Conservation (phyloP, 2,888 invertebrate genomes). For the Agonum fuliginosum region DNA sequence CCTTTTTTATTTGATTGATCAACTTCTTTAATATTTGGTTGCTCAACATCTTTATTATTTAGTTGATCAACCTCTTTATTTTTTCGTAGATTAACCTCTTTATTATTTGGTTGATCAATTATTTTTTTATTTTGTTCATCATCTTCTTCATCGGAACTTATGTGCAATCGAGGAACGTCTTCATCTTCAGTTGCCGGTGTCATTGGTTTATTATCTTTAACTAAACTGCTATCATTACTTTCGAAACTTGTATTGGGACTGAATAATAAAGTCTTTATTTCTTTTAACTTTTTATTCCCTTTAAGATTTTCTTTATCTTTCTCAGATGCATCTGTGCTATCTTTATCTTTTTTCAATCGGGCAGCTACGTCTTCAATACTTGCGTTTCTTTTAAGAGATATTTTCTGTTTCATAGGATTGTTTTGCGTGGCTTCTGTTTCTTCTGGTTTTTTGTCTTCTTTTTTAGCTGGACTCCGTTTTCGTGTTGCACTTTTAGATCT, state of each 20-base stretch:
- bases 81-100: no score
- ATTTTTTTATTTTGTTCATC: neutral
- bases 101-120: no score
- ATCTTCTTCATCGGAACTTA: constrained; percentile 65
- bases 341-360: constrained; percentile 51
- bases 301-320: constrained; percentile 40
- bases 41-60: no score
- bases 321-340: neutral
- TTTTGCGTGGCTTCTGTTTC: constrained; percentile 15
- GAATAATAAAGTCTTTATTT: constrained; percentile 1
- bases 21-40: no score
- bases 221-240: neutral
- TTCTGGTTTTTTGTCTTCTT: constrained; percentile 23
- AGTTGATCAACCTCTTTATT: no score
- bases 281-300: no score
- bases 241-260: constrained; percentile 42
- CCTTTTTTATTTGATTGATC: no score
- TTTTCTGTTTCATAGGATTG: neutral
- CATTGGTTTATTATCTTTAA: neutral
- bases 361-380: constrained; percentile 49
- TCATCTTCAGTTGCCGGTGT: constrained; percentile 28
- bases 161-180: constrained; percentile 61
- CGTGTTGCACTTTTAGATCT: constrained; percentile 22
- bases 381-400: constrained; percentile 8
- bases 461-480: constrained; percentile 28